Evolutionary conservation across 2,113 vertebrate species (phyloP).

Genomic region (Ivindomyrus marchei): DNA sequence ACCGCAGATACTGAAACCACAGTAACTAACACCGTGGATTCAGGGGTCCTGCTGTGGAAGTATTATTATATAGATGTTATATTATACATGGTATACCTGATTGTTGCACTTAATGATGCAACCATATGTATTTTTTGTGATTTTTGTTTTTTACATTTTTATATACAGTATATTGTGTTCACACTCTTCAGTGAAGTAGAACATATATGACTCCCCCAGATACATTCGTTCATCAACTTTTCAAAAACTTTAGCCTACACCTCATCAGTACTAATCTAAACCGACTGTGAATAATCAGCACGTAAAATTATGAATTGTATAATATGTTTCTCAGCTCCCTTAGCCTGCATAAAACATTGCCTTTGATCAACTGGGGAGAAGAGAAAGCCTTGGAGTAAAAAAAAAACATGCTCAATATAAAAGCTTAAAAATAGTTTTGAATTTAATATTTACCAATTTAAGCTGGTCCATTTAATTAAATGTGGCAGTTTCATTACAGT

Average conservation of each 20-base stretch:
- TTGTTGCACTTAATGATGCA: neutral
- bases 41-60: neutral
- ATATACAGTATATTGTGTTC: neutral
- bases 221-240: neutral
- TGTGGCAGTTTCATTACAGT: constrained; percentile 22
- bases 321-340: constrained; percentile 4
- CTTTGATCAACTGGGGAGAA: constrained; percentile 7
- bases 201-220: neutral
- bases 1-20: neutral
- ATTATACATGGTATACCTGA: neutral
- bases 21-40: neutral
- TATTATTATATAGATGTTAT: neutral
- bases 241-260: constrained; percentile 5
- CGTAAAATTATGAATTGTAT: constrained; percentile 23
- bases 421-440: constrained; percentile 18
- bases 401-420: constrained; percentile 9
- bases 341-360: constrained; percentile 2
- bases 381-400: constrained; percentile 13
- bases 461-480: constrained; percentile 28
- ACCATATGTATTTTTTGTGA: neutral
- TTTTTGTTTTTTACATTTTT: neutral
- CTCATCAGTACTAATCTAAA: constrained; percentile 19
- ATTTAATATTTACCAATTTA: constrained; percentile 25
- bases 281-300: constrained; percentile 21
- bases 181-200: neutral